A percentile compares a stretch with the other conserved stretches of the same genome.
These are phyloP conservation scores for Suricata suricatta DNA, from an alignment of 2,113 vertebrate genomes.

Conservation along the genomic window DNA sequence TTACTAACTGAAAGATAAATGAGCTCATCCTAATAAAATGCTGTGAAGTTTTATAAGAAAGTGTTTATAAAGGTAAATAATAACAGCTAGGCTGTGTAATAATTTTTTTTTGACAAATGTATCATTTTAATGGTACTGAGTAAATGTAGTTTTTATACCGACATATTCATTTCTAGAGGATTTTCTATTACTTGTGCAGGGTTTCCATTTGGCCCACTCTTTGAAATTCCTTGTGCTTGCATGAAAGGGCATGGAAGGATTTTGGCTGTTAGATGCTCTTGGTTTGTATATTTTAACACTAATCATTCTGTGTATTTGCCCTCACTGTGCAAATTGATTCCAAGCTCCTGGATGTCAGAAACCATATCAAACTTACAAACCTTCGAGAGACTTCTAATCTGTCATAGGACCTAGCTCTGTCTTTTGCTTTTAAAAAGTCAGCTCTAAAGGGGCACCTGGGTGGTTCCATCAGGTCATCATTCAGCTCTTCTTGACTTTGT, in stretches of 20 bases:
- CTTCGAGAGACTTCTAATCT: background rate
- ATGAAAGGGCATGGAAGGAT: background rate
- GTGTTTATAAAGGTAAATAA: slow-evolving; percentile 23
- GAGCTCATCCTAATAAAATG: background rate
- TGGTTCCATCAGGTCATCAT: too few relatives aligned
- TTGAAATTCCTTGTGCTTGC: background rate
- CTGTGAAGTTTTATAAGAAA: background rate
- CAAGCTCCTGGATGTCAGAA: background rate
- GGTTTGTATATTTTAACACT: slow-evolving; percentile 14
- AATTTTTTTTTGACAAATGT: background rate
- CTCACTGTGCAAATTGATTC: slow-evolving; percentile 18
- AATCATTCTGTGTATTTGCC: background rate
- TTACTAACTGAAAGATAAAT: background rate
- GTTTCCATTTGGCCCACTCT: background rate
- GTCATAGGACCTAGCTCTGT: background rate
- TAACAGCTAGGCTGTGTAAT: background rate
- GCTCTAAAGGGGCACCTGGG: background rate
- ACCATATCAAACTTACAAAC: background rate
- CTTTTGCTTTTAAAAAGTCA: slow-evolving; percentile 15
- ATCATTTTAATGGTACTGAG: background rate
- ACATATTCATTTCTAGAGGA: background rate
- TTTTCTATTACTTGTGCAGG: background rate
- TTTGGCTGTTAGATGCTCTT: background rate
- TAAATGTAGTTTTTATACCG: background rate
- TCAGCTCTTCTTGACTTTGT: too few relatives aligned